Evolutionary conservation across 1,140 invertebrate genomes (phyloP).

Genomic region (Calliopsis andreniformis): DNA sequence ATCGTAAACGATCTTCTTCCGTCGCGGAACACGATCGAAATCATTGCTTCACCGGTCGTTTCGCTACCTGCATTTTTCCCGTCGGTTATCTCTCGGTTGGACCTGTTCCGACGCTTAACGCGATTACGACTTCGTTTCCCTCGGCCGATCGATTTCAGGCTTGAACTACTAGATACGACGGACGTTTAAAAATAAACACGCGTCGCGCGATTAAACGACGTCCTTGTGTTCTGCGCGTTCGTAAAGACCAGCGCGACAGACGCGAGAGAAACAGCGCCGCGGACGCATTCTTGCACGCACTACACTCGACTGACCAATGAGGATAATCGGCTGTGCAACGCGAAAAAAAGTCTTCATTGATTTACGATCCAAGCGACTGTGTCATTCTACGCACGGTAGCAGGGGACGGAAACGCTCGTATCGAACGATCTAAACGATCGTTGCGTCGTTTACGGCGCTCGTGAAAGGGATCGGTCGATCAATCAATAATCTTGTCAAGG

Average conservation of each 20-base stretch:
- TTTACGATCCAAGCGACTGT: neutral
- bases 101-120: neutral
- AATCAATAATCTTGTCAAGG: neutral
- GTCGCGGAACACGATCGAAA: neutral
- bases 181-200: conserved; percentile 9
- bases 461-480: neutral
- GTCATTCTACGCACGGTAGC: neutral
- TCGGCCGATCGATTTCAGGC: neutral
- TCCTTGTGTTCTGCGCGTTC: conserved; percentile 16
- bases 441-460: neutral
- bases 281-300: conserved; percentile 28
- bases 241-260: neutral
- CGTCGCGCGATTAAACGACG: conserved; percentile 10
- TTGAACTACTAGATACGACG: neutral
- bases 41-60: neutral
- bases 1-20: conserved; percentile 23
- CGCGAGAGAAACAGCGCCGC: neutral
- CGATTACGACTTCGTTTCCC: neutral
- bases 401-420: neutral
- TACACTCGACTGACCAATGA: neutral
- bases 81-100: neutral
- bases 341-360: neutral
- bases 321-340: neutral
- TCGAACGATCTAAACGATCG: neutral
- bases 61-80: too few species aligned